phyloP scores from a whole-genome alignment of 2,888 invertebrate species.

The Onchidella celtica region DNA sequence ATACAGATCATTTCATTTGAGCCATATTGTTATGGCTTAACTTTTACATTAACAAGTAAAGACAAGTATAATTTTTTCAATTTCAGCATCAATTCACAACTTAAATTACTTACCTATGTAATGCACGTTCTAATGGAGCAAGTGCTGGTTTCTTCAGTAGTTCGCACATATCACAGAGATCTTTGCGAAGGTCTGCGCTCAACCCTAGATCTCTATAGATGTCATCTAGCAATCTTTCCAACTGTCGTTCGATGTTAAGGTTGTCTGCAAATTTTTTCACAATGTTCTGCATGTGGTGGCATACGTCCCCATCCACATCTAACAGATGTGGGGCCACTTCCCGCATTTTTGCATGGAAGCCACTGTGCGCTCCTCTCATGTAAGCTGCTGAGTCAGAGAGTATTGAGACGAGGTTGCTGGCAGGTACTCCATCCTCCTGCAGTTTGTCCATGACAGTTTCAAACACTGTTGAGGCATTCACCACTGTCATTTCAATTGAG shows the following conservation, averaged over 20 bases:
- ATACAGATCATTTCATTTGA: too few species aligned
- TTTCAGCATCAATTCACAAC: too few species aligned
- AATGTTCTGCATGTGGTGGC: neutral
- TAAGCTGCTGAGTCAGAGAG: conserved; percentile 23
- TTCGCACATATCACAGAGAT: neutral
- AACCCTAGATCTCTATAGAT: neutral
- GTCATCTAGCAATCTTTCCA: neutral
- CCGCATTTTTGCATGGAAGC: conserved; percentile 8
- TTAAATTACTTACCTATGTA: too few species aligned
- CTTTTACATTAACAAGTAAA: too few species aligned
- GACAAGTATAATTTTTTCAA: too few species aligned
- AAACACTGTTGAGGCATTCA: conserved; percentile 32
- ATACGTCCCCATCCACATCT: conserved; percentile 18
- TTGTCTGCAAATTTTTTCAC: neutral
- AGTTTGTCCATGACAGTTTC: conserved; percentile 16
- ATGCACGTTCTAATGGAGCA: neutral
- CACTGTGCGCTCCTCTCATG: conserved; percentile 23
- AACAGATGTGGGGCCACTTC: conserved; percentile 14
- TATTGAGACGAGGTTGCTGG: neutral
- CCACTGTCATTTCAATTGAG: conserved; percentile 6
- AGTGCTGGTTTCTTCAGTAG: neutral
- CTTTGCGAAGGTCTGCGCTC: neutral
- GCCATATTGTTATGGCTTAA: too few species aligned
- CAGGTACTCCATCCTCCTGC: neutral
- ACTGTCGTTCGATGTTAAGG: neutral